Base-by-base conservation (phyloP, 2,113 vertebrate genomes). In the Salvelinus sp. region DNA sequence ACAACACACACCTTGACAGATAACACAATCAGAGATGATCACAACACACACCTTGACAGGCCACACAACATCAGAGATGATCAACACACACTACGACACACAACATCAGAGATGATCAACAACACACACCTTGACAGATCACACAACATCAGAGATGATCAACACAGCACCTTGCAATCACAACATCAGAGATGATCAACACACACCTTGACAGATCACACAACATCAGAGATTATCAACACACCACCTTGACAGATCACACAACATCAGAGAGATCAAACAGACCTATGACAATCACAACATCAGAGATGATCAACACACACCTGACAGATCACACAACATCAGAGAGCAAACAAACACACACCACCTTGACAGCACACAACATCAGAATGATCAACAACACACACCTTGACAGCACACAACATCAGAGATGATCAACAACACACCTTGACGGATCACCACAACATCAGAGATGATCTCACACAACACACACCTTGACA, bases 391-490 rank as follows among this genome's bases (percentile, higher is more conserved):
- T 25, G 25, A 25, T 25, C 25, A 25, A 25, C 25, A 25, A 25
- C 25, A 25, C 25, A 25, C 25, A 25, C 25, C 25, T 25, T 25
- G 25, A 25, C 25, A 25, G 25, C 25, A 25, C 25, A 25, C 25
- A 25, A 25, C 25, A 25, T 25, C 25, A 25, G 25, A 25, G 25
- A 25, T 25, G 25, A 25, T 25, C 25, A 25, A 25, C 23, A 23
- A 23, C 25, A 25, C 25, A 25, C 25, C 25, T 25, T 25, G 25
- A 25, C 25, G 1, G 25, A 1, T 1, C 25, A 25, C 23, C 30
- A 33, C 25, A 25, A 25, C 25, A 25, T 6, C 30, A 33, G 30
- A 33, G 30, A 6, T 33, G 30, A 91, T 44, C 7, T 44, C 7
- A 44, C n/a, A 77, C 7, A 44, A 77, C 3, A 69, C 14, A 72